Percentiles rank a stretch among this genome's conserved stretches.
phyloP scores from a whole-genome alignment of 2,113 vertebrate genomes.

The Sitta europaea region DNA sequence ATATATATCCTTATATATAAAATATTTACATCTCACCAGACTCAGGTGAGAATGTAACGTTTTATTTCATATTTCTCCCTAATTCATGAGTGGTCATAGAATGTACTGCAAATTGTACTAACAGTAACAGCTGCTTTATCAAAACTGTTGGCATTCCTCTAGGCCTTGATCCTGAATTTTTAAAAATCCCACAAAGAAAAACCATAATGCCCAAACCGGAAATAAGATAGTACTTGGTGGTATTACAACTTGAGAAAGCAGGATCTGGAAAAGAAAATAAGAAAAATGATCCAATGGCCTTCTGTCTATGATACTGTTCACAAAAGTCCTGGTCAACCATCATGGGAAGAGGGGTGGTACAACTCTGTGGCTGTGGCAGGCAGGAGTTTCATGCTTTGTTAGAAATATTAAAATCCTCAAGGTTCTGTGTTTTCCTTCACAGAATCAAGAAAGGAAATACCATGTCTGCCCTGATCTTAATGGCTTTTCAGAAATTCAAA shows the following conservation, averaged over 20 bases:
- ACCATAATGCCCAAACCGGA: neutral
- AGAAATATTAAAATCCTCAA: neutral
- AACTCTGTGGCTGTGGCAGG: neutral
- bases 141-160: neutral
- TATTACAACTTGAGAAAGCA: neutral
- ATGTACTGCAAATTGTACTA: neutral
- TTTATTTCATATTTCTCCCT: neutral
- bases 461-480: neutral
- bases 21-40: neutral
- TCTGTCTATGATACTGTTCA: neutral
- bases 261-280: neutral
- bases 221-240: neutral
- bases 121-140: neutral
- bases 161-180: neutral
- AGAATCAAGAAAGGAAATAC: neutral
- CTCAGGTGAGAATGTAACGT: neutral
- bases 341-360: neutral
- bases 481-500: neutral
- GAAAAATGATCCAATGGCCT: neutral
- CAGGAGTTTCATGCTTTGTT: neutral
- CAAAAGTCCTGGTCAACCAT: rapidly evolving
- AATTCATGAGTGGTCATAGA: neutral
- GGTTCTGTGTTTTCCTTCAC: neutral
- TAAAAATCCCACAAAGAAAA: neutral
- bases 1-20: neutral